A percentile compares a stretch with the other conserved stretches of the same genome.
Conservation (phyloP, 1,140 invertebrate species). For the Portunus trituberculatus region DNA sequence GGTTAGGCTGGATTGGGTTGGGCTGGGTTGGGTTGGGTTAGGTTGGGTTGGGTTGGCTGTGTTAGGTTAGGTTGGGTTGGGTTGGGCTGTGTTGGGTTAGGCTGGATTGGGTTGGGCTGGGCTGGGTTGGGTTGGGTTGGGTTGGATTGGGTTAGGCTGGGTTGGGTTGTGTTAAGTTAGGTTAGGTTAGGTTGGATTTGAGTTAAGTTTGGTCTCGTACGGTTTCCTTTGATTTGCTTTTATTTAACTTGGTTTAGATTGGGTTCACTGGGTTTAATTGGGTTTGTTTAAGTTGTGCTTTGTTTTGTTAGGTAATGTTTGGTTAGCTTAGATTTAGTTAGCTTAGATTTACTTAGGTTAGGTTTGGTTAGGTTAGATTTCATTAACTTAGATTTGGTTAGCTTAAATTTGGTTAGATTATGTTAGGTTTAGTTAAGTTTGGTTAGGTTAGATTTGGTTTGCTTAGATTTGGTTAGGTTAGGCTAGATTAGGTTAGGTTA, state of each 20-base stretch:
- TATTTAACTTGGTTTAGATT: neutral
- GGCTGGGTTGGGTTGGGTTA: slow-evolving; percentile 25
- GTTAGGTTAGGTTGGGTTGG: slow-evolving; percentile 26
- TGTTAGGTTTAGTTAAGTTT: slow-evolving; percentile 57
- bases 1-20: no score
- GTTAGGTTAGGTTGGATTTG: neutral
- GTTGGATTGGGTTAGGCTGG: neutral
- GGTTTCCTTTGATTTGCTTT: neutral
- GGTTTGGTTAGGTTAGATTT: slow-evolving; percentile 24
- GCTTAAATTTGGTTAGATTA: slow-evolving; percentile 50
- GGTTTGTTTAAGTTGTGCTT: neutral
- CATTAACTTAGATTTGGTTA: slow-evolving; percentile 45
- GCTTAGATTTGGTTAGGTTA: slow-evolving; percentile 57
- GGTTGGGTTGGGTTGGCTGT: slow-evolving; percentile 14
- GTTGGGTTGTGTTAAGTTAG: no score
- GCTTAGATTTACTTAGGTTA: slow-evolving; percentile 55
- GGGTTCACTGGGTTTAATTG: neutral
- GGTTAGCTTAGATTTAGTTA: slow-evolving; percentile 7
- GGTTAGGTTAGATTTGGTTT: slow-evolving; percentile 51
- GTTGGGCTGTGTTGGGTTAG: no score
- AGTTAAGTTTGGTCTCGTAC: neutral
- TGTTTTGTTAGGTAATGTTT: neutral
- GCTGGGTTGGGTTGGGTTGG: neutral
- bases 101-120: slow-evolving; percentile 13
- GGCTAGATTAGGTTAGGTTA: slow-evolving; percentile 60